Conservation (phyloP, 2,888 invertebrate genomes). For the Marronus borbonicus region DNA sequence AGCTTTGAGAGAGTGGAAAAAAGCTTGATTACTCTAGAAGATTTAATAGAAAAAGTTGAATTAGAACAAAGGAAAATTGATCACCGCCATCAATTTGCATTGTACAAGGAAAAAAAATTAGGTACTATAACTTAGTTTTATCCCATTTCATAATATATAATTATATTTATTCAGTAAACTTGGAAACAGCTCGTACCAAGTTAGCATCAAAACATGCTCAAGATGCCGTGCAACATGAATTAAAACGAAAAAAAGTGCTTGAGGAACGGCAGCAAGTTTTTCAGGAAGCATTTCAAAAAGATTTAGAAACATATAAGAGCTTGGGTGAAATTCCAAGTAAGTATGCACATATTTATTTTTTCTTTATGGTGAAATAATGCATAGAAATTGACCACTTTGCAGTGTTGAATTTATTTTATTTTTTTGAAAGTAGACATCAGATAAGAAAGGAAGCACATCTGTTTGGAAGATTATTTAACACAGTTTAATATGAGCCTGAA, state of each 20-base stretch:
- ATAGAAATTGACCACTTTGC: too few relatives aligned
- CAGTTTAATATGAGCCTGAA: too few relatives aligned
- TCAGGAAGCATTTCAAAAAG: conserved; percentile 80
- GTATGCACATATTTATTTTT: conserved; percentile 51
- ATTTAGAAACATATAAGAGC: conserved; percentile 77
- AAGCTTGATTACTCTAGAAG: conserved; percentile 77
- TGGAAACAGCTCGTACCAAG: conserved; percentile 70
- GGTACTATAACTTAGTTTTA: conserved; percentile 68
- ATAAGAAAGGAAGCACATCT: too few relatives aligned
- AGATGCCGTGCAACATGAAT: conserved; percentile 74
- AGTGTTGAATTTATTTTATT: too few relatives aligned
- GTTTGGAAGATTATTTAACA: too few relatives aligned
- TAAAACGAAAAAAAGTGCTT: conserved; percentile 72
- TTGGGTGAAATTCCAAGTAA: conserved; percentile 77
- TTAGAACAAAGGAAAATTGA: conserved; percentile 81
- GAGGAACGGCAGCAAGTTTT: conserved; percentile 80
- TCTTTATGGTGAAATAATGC: too few relatives aligned
- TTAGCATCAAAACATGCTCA: conserved; percentile 75
- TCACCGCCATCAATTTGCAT: conserved; percentile 80
- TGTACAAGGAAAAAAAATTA: conserved; percentile 82
- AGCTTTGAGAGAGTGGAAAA: conserved; percentile 78
- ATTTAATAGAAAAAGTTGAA: conserved; percentile 79
- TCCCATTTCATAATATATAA: too few relatives aligned
- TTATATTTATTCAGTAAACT: conserved; percentile 61
- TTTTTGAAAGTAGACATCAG: too few relatives aligned